Evolutionary conservation across 2,888 invertebrate species (phyloP), one percentile per base, ranked within the genome.

Genomic region (Quadriops clusia): DNA sequence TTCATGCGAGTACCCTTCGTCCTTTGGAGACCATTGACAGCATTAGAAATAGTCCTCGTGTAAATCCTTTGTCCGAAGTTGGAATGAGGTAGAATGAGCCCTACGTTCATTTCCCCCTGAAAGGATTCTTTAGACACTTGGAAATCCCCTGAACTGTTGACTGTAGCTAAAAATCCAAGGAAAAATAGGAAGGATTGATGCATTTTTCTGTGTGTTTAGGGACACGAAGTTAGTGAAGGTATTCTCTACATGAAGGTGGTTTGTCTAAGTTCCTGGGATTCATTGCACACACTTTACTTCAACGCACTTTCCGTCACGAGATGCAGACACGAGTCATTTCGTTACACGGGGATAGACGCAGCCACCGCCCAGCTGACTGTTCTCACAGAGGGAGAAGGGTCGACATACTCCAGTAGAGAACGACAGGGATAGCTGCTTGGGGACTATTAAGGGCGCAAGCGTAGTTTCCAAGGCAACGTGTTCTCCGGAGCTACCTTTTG

Each of bases 1-100:
- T 67, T 65, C 45, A 74, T 61, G 45, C 67, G 64, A 23, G 65
- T 63, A 15, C 68, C 70, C 30, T 68, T 65, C 10, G 66, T 64
- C 49, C 67, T 70, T 37, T 72, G 68, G 27, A 80, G 57, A 17
- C 65, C 67, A 13, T 59, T 56, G 25, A 79, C 68, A 5, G 75
- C 76, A 31, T 64, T 68, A 52, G 72, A 72, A 43, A 79, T 74
- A 30, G 76, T 72, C 28, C 69, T 63, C 32, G 68, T 67, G 58
- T 80, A 81, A 46, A 76, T 77, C 4, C 80, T 67, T 38, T 70
- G 73, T 4, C 69, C 69, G 53, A 75, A 75, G 49, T 61, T 71
- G 15, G 72, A 74, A 44, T 73, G 63, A 3, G 75, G 75, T 41
- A 75, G 60, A 22, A 75, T 65, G 14, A 75, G 58, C 3, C 74